Evolutionary conservation across 2,888 invertebrate species (phyloP), one percentile per base, ranked within the genome.

Genomic region (Oligia fasciuncula): DNA sequence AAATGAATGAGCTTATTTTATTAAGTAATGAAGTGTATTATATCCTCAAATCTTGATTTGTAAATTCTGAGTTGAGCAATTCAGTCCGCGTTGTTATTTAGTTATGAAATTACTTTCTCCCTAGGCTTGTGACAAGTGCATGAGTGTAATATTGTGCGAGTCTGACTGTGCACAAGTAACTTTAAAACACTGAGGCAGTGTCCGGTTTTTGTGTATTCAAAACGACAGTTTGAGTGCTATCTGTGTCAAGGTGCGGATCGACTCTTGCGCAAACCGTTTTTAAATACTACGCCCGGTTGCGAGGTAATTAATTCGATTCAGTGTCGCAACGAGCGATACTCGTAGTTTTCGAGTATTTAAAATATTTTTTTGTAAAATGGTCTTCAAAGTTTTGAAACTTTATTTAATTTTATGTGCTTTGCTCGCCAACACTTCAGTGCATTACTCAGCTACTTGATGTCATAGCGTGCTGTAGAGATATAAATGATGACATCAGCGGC

Each of bases 161-260:
- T 73, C 72, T 79, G 84, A 63, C 67, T 84, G 86, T 71, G 79
- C 78, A 87, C 85, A 88, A 87, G 88, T 89, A 88, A 90, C 86
- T 92, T 92, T 88, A 88, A 92, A 95, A 93, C 94, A 93, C 94
- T 94, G 92, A 94, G 93, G 94, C 93, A 93, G 95, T 95, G 96
- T 96, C 96, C 96, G 96, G 96, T 96, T 96, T 96, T 96, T 96
- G 96, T 96, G 95, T 96, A 96, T 96, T 96, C 96, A 96, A 95
- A 96, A 96, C 96, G 96, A 96, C 96, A 96, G 94, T 96, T 96
- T 94, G 93, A 93, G 93, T 93, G 91, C 92, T 94, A 97, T 95
- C 95, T 95, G 95, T 96, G 96, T 96, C 96, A 97, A 96, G 96
- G 96, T 97, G 92, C 94, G 94, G 95, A 96, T 97, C 96, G 96